Conservation (phyloP, 2,797 vertebrate species). For the Dromococcyx pavoninus region DNA sequence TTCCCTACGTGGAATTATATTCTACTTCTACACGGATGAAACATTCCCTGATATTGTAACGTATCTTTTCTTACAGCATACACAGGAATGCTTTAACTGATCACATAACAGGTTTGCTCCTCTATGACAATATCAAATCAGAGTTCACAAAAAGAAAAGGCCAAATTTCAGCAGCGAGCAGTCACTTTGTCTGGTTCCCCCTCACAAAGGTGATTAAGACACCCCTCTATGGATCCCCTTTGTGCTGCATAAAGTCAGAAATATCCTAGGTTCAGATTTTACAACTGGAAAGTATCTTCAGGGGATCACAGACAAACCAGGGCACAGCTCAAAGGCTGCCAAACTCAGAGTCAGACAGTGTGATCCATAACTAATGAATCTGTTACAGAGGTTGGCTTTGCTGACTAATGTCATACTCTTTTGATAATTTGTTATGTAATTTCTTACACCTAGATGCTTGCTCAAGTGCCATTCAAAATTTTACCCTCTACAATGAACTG, state of each 20-base stretch:
- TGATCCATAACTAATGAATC: not conserved
- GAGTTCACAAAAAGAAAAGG: not conserved
- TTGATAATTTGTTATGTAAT: not conserved
- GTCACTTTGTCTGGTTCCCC: not conserved
- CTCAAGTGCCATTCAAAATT: not conserved
- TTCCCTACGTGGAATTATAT: slow-evolving; percentile 5
- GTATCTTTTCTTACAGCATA: not conserved
- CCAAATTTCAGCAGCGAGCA: not conserved
- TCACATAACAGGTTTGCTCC: not conserved
- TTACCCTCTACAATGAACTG: not conserved
- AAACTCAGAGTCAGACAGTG: not conserved
- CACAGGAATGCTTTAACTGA: not conserved
- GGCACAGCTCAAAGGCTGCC: not conserved
- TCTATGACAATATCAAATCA: not conserved
- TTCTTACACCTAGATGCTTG: not conserved
- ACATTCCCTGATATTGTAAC: not conserved
- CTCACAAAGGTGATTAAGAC: not conserved
- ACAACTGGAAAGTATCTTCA: not conserved
- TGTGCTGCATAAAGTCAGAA: not conserved
- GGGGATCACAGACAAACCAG: not conserved
- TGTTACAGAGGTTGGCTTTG: not conserved
- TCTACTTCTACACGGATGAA: slow-evolving; percentile 32
- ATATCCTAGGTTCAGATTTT: not conserved
- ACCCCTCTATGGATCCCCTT: not conserved
- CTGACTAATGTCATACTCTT: rapidly evolving